Evolutionary conservation across 2,113 vertebrate species (phyloP).

Genomic region (Engraulis encrasicolus): DNA sequence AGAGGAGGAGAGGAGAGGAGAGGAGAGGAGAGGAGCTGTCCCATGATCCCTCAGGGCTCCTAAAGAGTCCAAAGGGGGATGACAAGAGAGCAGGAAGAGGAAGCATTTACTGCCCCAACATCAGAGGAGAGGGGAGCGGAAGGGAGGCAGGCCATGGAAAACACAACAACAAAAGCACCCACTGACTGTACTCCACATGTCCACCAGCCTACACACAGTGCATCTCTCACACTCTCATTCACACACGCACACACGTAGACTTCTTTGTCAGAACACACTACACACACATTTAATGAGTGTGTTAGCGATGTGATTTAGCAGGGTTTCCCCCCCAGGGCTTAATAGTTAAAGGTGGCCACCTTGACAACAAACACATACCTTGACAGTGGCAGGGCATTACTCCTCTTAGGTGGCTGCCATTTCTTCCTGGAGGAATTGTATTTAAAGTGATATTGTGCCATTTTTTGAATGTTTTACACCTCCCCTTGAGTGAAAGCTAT

Average conservation of each 20-base stretch:
- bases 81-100: neutral
- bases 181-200: neutral
- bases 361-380: too few species aligned
- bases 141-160: neutral
- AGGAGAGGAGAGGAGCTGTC: neutral
- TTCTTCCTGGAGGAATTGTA: too few species aligned
- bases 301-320: neutral
- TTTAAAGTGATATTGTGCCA: too few species aligned
- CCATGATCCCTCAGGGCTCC: slow-evolving; percentile 1
- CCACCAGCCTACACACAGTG: neutral
- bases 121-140: neutral
- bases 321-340: too few species aligned
- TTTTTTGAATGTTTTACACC: too few species aligned
- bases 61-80: neutral
- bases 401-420: too few species aligned
- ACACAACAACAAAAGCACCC: neutral
- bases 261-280: too few species aligned
- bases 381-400: too few species aligned
- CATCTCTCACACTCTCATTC: neutral
- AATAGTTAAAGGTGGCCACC: too few species aligned
- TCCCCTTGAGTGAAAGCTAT: too few species aligned
- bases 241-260: neutral
- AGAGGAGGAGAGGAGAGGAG: too few species aligned
- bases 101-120: neutral
- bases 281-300: neutral